Evolutionary conservation across 2,888 invertebrate species (phyloP).

Genomic region (Tetragonisca angustula): DNA sequence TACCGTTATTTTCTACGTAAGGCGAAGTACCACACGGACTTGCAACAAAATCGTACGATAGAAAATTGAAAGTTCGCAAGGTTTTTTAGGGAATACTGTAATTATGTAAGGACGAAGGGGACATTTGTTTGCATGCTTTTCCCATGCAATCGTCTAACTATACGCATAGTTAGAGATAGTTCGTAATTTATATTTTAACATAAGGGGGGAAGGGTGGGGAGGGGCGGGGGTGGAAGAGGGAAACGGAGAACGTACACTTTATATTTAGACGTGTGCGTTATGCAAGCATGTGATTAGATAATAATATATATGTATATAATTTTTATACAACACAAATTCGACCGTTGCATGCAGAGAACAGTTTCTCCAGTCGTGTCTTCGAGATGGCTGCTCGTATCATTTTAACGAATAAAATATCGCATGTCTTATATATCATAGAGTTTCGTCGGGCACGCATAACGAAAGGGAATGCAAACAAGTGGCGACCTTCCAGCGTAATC

Average conservation of each 20-base stretch:
- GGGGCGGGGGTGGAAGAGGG: background rate
- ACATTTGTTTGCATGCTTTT: constrained; percentile 60
- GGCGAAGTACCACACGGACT: constrained; percentile 9
- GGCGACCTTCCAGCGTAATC: constrained; percentile 40
- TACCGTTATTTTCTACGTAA: constrained; percentile 37
- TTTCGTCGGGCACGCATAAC: constrained; percentile 12
- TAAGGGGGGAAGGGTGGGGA: background rate
- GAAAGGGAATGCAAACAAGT: constrained; percentile 60
- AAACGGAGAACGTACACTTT: constrained; percentile 41
- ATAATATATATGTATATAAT: constrained; percentile 71
- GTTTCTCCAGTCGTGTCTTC: constrained; percentile 3
- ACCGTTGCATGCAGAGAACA: constrained; percentile 32
- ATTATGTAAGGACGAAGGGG: constrained; percentile 36
- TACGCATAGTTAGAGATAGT: constrained; percentile 28
- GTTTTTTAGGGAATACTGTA: constrained; percentile 17
- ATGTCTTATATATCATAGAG: constrained; percentile 26
- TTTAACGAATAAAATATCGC: constrained; percentile 10
- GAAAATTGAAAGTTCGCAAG: background rate
- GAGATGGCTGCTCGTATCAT: constrained; percentile 11
- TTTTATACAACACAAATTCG: constrained; percentile 61
- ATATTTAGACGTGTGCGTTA: constrained; percentile 53
- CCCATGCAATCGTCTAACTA: constrained; percentile 11
- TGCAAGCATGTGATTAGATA: constrained; percentile 63
- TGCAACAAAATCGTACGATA: constrained; percentile 8
- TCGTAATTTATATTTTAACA: constrained; percentile 46